Base-by-base conservation (phyloP, 2,797 vertebrate genomes). In the Halcyon badia region DNA sequence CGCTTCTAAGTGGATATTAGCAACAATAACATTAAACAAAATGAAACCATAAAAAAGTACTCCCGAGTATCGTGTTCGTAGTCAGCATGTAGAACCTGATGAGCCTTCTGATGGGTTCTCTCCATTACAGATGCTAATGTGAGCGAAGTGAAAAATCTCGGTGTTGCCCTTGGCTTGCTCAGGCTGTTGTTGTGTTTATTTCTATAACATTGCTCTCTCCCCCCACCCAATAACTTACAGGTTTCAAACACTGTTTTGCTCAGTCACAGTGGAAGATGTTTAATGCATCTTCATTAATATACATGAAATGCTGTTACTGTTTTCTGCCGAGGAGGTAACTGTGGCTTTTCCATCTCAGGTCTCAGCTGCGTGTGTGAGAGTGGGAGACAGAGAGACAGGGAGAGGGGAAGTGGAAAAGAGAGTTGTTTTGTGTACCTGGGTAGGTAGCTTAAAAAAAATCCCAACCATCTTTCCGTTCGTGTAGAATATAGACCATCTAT, bases 261-360 rank as follows among this genome's bases (percentile, higher is more conserved):
- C 96, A 96, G 93, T 94, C 94, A 88, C 96, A 91, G 65, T 19
- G 33, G 90, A 97, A 97, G 95, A 94, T 96, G 91, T 95, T 98
- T 97, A 97, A 96, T 97, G 96, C 91, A 83, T 95, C 97, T 97
- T 96, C 93, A 95, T 98, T 97, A 98, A 97, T 97, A 98, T 97
- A 96, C 97, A 97, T 97, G 97, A 97, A 98, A 95, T 92, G 95
- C 97, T 97, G 97, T 93, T 97, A 83, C 96, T 98, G 95, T 95
- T 98, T 97, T 94, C 94, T 96, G 94, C 68, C 57, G 73, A 75
- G 88, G 87, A 88, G 91, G 96, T 94, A 96, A 92, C 94, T 77
- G 89, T 37, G 83, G 68, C 93, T 97, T 85, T 96, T 96, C 94
- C 80, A 44, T 70, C 89, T 68, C 15, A 19, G 90, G 87, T 96